These are phyloP conservation scores for Tetrax tetrax DNA, from an alignment of 2,113 vertebrate genomes.

Conservation along the genomic window DNA sequence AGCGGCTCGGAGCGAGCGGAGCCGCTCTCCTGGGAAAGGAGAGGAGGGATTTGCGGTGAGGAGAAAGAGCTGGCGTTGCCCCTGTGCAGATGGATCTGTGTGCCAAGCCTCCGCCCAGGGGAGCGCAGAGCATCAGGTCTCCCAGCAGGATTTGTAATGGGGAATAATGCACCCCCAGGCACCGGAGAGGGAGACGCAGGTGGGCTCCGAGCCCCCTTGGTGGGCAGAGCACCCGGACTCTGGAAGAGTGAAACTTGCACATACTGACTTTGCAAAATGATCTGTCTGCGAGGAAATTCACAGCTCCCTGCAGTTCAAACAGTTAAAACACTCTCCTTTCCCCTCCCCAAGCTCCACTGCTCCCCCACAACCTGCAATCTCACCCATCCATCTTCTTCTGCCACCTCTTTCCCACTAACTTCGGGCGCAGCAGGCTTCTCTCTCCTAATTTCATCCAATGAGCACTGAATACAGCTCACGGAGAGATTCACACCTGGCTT, in stretches of 20 bases:
- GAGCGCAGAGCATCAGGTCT: neutral
- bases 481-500: neutral
- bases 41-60: neutral
- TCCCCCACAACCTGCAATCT: neutral
- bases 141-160: neutral
- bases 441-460: neutral
- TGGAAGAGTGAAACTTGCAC: neutral
- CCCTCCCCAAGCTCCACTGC: neutral
- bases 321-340: neutral
- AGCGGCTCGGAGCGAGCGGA: neutral
- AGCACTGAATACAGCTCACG: neutral
- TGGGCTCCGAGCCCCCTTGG: fast-evolving
- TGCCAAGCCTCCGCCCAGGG: neutral
- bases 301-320: neutral
- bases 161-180: neutral
- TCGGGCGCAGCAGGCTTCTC: neutral
- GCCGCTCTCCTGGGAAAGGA: neutral
- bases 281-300: neutral
- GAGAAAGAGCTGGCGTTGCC: neutral
- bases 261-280: neutral
- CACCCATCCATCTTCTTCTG: neutral
- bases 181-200: neutral
- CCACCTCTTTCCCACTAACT: neutral
- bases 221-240: neutral
- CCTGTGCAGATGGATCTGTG: neutral